Percentiles rank a stretch among this genome's conserved stretches.
phyloP scores from a whole-genome alignment of 2,797 vertebrate species.

The Austrolebias charrua region DNA sequence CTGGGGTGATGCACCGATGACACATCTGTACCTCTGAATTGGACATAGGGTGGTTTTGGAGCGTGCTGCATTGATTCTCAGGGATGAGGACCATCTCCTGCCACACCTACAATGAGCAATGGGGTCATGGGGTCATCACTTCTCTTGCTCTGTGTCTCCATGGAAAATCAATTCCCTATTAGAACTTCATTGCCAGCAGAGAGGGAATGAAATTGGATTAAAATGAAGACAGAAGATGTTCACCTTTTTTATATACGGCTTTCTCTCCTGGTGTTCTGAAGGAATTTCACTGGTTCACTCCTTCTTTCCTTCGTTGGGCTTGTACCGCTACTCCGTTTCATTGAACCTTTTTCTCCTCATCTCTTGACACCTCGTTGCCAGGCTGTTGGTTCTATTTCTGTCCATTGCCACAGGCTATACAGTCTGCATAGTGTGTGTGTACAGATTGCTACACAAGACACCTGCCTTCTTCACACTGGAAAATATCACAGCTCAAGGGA shows the following conservation, averaged over 20 bases:
- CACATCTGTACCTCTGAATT: slow-evolving; percentile 59
- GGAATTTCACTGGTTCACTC: slow-evolving; percentile 56
- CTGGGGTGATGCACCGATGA: slow-evolving; percentile 64
- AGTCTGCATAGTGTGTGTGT: slow-evolving; percentile 73
- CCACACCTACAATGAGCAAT: slow-evolving; percentile 57
- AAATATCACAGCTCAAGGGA: slow-evolving; percentile 21
- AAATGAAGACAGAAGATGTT: slow-evolving; percentile 76
- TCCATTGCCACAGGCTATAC: slow-evolving; percentile 68
- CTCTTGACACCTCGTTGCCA: slow-evolving; percentile 76
- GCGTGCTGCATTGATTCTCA: slow-evolving; percentile 63
- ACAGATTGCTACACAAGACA: slow-evolving; percentile 70
- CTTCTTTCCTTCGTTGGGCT: slow-evolving; percentile 61
- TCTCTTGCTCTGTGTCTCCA: slow-evolving; percentile 38
- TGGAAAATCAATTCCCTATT: slow-evolving; percentile 79
- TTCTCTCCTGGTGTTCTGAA: slow-evolving; percentile 63
- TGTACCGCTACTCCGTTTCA: slow-evolving; percentile 69
- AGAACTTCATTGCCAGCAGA: slow-evolving; percentile 66
- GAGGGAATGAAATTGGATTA: slow-evolving; percentile 36
- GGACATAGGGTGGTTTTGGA: slow-evolving; percentile 43
- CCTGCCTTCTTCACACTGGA: slow-evolving; percentile 62
- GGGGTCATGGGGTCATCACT: slow-evolving; percentile 71
- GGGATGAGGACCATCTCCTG: slow-evolving; percentile 58
- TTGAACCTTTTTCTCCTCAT: slow-evolving; percentile 71
- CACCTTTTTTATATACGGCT: slow-evolving; percentile 71
- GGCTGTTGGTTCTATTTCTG: slow-evolving; percentile 79